Conservation (phyloP, 2,888 invertebrate genomes). For the Crioceris asparagi region DNA sequence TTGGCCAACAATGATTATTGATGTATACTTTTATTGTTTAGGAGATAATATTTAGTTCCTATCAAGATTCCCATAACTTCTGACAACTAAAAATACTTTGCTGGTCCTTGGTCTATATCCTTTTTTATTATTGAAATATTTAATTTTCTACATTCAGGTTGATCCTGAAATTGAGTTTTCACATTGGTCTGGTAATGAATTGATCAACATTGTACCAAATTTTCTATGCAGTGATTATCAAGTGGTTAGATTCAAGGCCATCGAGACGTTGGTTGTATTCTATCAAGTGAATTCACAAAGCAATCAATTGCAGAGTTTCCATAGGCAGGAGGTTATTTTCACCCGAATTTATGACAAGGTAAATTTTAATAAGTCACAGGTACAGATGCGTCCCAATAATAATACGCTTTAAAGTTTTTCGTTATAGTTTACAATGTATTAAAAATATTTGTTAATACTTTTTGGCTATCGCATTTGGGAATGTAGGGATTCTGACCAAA, state of each 20-base stretch:
- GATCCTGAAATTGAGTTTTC: slow-evolving; percentile 26
- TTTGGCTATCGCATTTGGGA: not conserved
- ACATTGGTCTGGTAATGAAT: slow-evolving; percentile 23
- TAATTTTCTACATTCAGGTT: slow-evolving; percentile 15
- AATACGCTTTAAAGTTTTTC: no score
- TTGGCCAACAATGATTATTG: no score
- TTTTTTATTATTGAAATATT: not conserved
- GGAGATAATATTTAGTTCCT: no score
- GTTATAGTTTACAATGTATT: no score
- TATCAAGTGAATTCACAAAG: slow-evolving; percentile 23
- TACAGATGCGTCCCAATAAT: no score
- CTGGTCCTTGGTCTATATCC: no score
- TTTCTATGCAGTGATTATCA: slow-evolving; percentile 36
- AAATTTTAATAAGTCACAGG: slow-evolving; percentile 4
- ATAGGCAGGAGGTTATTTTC: slow-evolving; percentile 29
- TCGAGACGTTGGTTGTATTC: slow-evolving; percentile 33
- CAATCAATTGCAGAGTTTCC: slow-evolving; percentile 17
- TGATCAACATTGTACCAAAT: slow-evolving; percentile 23
- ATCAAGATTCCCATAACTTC: no score
- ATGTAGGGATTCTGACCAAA: no score
- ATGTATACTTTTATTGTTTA: no score
- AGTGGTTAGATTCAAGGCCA: slow-evolving; percentile 36
- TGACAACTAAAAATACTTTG: not conserved
- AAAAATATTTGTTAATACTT: not conserved
- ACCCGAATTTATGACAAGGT: slow-evolving; percentile 28